Evolutionary conservation across 2,797 vertebrate species (phyloP).

Genomic region (Steatocranus sp.): DNA sequence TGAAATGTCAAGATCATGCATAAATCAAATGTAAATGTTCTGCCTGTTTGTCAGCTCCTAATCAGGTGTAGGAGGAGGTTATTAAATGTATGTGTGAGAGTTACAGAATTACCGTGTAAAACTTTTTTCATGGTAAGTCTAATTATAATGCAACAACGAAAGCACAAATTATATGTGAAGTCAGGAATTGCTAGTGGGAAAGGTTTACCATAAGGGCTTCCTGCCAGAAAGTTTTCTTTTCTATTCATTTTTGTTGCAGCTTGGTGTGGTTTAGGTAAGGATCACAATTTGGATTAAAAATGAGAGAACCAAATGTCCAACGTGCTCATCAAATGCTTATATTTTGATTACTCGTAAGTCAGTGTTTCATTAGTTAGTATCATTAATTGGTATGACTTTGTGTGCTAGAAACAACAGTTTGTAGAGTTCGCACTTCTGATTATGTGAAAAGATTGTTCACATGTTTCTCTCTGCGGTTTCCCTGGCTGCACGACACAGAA

Average conservation of each 20-base stretch:
- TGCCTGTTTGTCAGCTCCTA: not conserved
- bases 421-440: not conserved
- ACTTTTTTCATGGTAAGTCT: not conserved
- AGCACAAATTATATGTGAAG: not conserved
- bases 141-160: not conserved
- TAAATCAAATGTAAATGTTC: not conserved
- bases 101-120: not conserved
- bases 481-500: not conserved
- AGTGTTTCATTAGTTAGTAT: not conserved
- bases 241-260: fast-evolving
- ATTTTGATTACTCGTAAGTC: not conserved
- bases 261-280: not conserved
- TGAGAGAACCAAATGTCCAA: not conserved
- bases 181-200: not conserved
- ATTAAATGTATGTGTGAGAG: not conserved
- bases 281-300: not conserved
- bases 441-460: not conserved
- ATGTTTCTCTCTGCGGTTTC: not conserved
- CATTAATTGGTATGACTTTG: not conserved
- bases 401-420: not conserved
- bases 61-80: not conserved
- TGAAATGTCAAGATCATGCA: not conserved
- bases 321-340: not conserved
- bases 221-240: not conserved
- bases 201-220: not conserved